Base-by-base conservation (phyloP, 2,113 vertebrate genomes). In the Copsychus sechellarum region DNA sequence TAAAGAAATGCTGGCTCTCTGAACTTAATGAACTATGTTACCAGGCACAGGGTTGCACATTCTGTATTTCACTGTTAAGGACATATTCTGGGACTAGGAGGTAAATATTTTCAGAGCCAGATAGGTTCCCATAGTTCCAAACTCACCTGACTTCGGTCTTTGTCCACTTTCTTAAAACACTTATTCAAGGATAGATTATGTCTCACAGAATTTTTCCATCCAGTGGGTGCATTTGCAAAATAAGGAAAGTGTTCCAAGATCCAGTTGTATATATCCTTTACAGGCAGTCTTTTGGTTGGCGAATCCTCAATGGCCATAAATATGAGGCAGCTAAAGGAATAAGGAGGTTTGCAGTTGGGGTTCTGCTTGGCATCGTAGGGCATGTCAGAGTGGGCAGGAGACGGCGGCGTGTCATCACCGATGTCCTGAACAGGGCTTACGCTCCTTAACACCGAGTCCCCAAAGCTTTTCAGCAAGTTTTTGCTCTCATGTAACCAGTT, bases 141-240 rank as follows among this genome's bases (percentile, higher is more conserved):
- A 79, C 97, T 98, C 98, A 99, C 99, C 99, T 99, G 99, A 97
- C 99, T 99, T 97, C 99, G 98, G 97, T 99, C 99, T 97, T 99
- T 99, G 96, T 99, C 99, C 98, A 99, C 99, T 96, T 99, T 99
- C 98, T 99, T 99, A 98, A 99, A 99, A 98, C 99, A 99, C 96
- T 99, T 99, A 98, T 99, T 99, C 97, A 99, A 98, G 7, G 99
- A 99, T 70, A 99, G 97, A 96, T 99, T 99, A 97, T 99, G 99
- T 82, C 99, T 98, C 97, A 99, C 99, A 60, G 99, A 99, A 98
- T 99, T 99, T 98, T 99, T 99, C 99, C 99, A 99, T 97, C 99
- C 99, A 78, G 99, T 99, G 48, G 99, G 99, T 60, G 99, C 99
- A 2, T 98, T 99, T 70, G 99, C 98, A 97, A 99, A 99, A 98